These are phyloP conservation scores for Therioaphis trifolii DNA, from an alignment of 2,888 invertebrate species.

Conservation along the genomic window DNA sequence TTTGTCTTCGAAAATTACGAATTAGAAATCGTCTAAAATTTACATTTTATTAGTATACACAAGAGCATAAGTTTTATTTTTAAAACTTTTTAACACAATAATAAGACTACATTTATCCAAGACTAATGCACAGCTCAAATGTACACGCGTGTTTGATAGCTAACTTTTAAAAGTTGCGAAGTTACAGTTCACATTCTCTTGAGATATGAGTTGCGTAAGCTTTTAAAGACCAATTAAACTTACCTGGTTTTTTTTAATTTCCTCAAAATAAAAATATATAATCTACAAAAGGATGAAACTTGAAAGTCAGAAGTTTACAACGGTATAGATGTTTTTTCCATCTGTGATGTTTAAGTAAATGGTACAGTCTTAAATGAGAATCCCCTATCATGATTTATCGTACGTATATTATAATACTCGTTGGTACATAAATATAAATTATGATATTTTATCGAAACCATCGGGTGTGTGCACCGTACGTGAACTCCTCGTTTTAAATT, in stretches of 20 bases:
- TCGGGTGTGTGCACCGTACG: too few relatives aligned
- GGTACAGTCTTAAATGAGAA: neutral
- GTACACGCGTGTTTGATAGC: constrained; percentile 16
- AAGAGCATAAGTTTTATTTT: neutral
- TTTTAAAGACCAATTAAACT: constrained; percentile 49
- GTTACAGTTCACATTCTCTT: constrained; percentile 34
- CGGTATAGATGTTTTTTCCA: neutral
- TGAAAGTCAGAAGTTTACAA: neutral
- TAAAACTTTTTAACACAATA: constrained; percentile 49
- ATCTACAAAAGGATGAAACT: constrained; percentile 1
- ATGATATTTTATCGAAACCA: neutral
- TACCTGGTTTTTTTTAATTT: constrained; percentile 30
- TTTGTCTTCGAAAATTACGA: neutral
- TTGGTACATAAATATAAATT: neutral
- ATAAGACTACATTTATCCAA: constrained; percentile 28
- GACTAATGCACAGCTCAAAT: too few relatives aligned
- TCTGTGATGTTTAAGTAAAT: neutral
- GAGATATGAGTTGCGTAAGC: neutral
- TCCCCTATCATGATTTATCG: neutral
- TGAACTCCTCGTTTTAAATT: neutral
- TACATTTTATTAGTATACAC: neutral
- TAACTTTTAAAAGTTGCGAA: constrained; percentile 44
- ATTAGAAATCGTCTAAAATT: constrained; percentile 9
- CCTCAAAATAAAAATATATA: neutral
- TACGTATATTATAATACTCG: neutral